Evolutionary conservation across 2,797 vertebrate genomes (phyloP).

Genomic region (Cyprinodon diabolis): DNA sequence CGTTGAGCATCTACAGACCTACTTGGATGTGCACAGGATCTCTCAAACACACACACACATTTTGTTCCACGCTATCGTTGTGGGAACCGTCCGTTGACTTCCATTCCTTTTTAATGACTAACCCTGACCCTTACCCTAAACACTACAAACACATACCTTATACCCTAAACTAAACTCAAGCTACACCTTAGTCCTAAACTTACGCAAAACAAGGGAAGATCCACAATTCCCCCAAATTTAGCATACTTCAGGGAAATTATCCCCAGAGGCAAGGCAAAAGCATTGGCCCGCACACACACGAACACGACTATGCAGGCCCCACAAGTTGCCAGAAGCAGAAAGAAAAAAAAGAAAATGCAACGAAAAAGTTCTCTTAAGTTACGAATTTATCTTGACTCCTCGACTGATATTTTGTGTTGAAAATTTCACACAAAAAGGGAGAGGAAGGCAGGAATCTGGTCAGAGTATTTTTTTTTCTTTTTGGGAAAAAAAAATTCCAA

Average conservation of each 20-base stretch:
- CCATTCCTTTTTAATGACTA: too few relatives aligned
- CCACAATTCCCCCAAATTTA: too few relatives aligned
- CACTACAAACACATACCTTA: too few relatives aligned
- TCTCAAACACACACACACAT: conserved; percentile 19
- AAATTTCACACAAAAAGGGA: conserved; percentile 53
- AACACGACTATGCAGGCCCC: conserved; percentile 13
- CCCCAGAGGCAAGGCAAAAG: too few relatives aligned
- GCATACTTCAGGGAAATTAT: too few relatives aligned
- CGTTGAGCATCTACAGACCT: conserved; percentile 35
- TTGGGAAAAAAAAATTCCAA: conserved; percentile 43
- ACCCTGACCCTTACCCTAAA: too few relatives aligned
- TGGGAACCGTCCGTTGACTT: too few relatives aligned
- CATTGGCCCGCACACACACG: background rate
- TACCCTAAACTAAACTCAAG: too few relatives aligned
- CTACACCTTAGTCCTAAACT: too few relatives aligned
- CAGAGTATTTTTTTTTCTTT: conserved; percentile 43
- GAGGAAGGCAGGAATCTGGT: conserved; percentile 17
- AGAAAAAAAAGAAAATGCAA: conserved; percentile 20
- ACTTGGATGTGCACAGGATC: conserved; percentile 33
- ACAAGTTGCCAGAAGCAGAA: conserved; percentile 27
- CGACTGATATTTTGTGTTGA: conserved; percentile 45
- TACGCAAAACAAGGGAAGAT: too few relatives aligned
- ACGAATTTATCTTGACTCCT: conserved; percentile 38
- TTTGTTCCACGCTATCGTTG: too few relatives aligned
- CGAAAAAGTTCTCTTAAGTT: conserved; percentile 55